phyloP scores from a whole-genome alignment of 2,888 invertebrate genomes.

The Ommatoiulus sabulosus region DNA sequence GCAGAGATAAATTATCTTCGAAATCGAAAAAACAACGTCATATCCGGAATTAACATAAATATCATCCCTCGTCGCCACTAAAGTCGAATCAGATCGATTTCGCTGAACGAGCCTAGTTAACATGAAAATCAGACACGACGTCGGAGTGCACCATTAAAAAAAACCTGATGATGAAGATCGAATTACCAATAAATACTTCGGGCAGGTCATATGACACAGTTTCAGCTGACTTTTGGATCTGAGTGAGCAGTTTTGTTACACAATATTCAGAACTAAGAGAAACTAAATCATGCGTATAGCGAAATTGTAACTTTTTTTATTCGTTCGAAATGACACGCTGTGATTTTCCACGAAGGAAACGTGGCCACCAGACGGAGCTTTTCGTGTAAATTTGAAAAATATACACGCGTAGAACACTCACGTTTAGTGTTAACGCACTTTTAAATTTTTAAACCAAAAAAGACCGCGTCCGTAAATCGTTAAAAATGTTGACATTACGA shows the following conservation, averaged over 20 bases:
- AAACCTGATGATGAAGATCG: not conserved
- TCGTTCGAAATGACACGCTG: not conserved
- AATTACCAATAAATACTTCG: slow-evolving; percentile 30
- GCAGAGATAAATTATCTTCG: not conserved
- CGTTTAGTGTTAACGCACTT: too few species aligned
- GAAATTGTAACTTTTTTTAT: not conserved
- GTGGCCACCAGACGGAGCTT: not conserved
- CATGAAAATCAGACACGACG: not conserved
- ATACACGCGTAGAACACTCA: too few species aligned
- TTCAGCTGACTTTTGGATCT: not conserved
- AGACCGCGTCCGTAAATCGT: too few species aligned
- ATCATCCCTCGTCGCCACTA: not conserved
- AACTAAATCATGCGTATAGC: not conserved
- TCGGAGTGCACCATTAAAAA: not conserved
- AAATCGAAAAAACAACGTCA: not conserved
- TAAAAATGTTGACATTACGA: too few species aligned
- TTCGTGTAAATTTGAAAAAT: too few species aligned
- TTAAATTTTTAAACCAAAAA: too few species aligned
- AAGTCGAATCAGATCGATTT: not conserved
- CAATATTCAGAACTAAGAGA: not conserved
- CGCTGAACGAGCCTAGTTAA: not conserved
- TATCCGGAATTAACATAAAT: not conserved
- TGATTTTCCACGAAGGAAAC: not conserved
- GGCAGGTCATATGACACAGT: not conserved
- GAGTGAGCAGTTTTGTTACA: not conserved